Base-by-base conservation (phyloP, 2,888 invertebrate species). In the Nowickia ferox region DNA sequence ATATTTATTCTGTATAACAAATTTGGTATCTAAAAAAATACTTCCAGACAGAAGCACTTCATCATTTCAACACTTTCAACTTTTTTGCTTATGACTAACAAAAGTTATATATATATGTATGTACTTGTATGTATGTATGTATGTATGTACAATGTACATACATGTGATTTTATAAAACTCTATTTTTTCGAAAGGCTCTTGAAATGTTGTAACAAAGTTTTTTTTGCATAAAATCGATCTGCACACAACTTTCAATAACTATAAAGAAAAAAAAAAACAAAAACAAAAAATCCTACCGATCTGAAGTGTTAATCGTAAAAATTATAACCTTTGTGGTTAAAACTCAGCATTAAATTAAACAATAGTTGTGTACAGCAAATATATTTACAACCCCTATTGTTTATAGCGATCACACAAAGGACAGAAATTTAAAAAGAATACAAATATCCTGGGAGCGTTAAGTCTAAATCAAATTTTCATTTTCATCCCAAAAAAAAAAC, bases 361-460 rank as follows among this genome's bases (percentile, higher is more conserved):
- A 86, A 86, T 83, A 76, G 72, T 61, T 79, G 76, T 76, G 75
- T 71, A 83, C 79, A 68, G 83, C 83, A 86, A 86, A 86, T 83
- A 86, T 76, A 66, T 81, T 84, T 78, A 83, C 86, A 86, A 86
- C 84, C 86, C 84, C 81, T 55, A 84, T 86, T 86, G 86, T 86
- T 86, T n/a, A 59, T 13, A 69, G 17, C 77, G 72, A 79, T 80
- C 86, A 42, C 48, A 78, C 59, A 84, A 84, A 78, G 83, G 72
- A 84, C 63, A 55, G 76, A 71, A 65, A 53, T 76, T 76, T 63
- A 82, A 63, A 22, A 30, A 22, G 48, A 72, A 79, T 30, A 66
- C 80, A 84, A 75, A 86, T 87, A 87, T 87, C 87, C 87, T 87
- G 87, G 87, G 87, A 87, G 87, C 75, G 87, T 59, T 65, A 84